Conservation (phyloP, 2,113 vertebrate species). For the Motacilla alba region DNA sequence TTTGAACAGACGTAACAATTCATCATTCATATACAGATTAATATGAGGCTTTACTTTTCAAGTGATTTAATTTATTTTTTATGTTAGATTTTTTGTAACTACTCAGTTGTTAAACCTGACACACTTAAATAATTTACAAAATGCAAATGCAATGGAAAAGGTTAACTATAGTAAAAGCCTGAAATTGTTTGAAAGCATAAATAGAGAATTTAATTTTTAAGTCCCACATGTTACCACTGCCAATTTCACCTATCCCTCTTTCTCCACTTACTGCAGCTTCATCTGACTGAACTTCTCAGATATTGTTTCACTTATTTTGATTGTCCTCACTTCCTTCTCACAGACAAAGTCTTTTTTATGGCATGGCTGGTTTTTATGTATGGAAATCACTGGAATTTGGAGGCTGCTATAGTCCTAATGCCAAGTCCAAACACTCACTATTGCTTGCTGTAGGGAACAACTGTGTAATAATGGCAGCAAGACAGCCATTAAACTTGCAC, state of each 20-base stretch:
- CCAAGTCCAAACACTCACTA: not conserved
- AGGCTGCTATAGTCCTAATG: not conserved
- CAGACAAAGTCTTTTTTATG: not conserved
- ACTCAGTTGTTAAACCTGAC: not conserved
- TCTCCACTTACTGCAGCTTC: not conserved
- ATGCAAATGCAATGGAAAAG: not conserved
- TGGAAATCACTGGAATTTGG: not conserved
- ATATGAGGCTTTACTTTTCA: not conserved
- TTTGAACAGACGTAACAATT: not conserved
- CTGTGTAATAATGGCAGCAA: not conserved
- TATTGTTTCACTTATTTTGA: not conserved
- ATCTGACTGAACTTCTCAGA: not conserved
- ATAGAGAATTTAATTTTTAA: not conserved
- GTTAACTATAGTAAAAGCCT: not conserved
- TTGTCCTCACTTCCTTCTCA: not conserved
- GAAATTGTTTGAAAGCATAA: not conserved
- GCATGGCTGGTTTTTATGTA: not conserved
- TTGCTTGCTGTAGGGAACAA: not conserved
- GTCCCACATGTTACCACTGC: not conserved
- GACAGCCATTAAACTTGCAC: not conserved
- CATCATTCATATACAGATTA: not conserved
- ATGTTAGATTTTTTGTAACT: not conserved
- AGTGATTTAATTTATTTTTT: not conserved
- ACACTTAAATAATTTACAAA: not conserved
- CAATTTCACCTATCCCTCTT: not conserved